phyloP scores from a whole-genome alignment of 1,140 invertebrate species.

The Drosophila leontia region DNA sequence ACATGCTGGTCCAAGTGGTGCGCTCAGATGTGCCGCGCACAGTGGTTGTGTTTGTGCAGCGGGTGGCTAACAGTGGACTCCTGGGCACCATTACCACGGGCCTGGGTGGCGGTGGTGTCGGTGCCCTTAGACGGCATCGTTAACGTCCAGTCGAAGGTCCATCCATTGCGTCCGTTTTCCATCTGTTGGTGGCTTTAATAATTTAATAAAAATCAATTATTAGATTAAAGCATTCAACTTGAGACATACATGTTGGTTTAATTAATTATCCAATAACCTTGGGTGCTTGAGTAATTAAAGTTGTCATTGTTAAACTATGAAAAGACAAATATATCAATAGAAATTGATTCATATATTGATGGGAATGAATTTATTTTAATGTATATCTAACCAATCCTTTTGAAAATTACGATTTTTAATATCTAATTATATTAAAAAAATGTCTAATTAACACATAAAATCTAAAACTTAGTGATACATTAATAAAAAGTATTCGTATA shows the following conservation, averaged over 20 bases:
- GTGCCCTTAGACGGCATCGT: neutral
- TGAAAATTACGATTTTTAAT: neutral
- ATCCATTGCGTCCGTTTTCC: neutral
- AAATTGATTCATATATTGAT: neutral
- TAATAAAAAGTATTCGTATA: too few relatives aligned
- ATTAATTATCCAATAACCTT: neutral
- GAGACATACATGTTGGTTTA: neutral
- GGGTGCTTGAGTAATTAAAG: neutral
- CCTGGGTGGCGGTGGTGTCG: neutral
- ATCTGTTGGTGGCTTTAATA: neutral
- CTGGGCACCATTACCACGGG: constrained; percentile 27
- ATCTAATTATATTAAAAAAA: neutral
- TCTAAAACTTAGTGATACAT: neutral
- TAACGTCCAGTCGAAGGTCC: neutral
- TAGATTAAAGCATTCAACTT: neutral
- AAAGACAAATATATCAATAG: neutral
- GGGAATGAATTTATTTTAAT: too few relatives aligned
- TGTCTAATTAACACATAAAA: neutral
- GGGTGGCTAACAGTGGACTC: constrained; percentile 29
- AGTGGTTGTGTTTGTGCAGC: constrained; percentile 63
- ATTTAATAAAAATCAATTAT: neutral
- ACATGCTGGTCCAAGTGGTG: constrained; percentile 54
- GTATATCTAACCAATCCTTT: too few relatives aligned
- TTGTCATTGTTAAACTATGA: neutral
- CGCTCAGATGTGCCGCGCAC: constrained; percentile 65